Base-by-base conservation (phyloP, 2,113 vertebrate species). In the Epinephelus moara region DNA sequence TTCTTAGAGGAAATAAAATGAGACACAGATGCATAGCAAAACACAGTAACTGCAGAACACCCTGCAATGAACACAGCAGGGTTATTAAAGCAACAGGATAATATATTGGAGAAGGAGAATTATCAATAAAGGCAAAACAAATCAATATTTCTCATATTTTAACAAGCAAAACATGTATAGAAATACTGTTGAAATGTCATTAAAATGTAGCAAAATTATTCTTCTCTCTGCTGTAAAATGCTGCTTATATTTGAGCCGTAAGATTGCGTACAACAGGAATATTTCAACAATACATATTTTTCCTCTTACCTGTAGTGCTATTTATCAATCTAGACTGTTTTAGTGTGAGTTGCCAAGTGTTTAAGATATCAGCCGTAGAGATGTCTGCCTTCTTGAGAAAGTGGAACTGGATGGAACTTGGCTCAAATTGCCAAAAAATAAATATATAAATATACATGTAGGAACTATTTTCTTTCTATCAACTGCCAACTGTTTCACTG, bases 1-100 rank as follows among this genome's bases (percentile, higher is more conserved):
- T 14, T 62, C 10, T 79, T 62, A 50, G 45, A 63, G 47, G 19
- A 78, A 60, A 55, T 60, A 42, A 78, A 88, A 84, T 66, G 78
- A 81, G 55, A 72, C 60, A 66, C 9, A 57, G 52, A 71, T 49
- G 50, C 71, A 68, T 3, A 47, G n/a, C 3, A 17, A 56, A 70
- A 53, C 40, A 62, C 50, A 70, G 17, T 21, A 57, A 61, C 27
- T 70, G 19, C 53, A 66, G 49, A 73, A 69, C 53, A 64, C 33
- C 14, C 30, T 14, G 14, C 1, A 0, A 57, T 70, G n/a, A 67
- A 70, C 55, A 72, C 49, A 75, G 12, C 9, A 50, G n/a, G 25
- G 13, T 37, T 45, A 30, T 75, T 50, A 49, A 45, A 71, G 18
- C 27, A 84, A 37, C 27, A 77, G 2, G 7, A 40, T 10, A 53